phyloP scores from a whole-genome alignment of 2,797 vertebrate species.

The Chelmon rostratus region DNA sequence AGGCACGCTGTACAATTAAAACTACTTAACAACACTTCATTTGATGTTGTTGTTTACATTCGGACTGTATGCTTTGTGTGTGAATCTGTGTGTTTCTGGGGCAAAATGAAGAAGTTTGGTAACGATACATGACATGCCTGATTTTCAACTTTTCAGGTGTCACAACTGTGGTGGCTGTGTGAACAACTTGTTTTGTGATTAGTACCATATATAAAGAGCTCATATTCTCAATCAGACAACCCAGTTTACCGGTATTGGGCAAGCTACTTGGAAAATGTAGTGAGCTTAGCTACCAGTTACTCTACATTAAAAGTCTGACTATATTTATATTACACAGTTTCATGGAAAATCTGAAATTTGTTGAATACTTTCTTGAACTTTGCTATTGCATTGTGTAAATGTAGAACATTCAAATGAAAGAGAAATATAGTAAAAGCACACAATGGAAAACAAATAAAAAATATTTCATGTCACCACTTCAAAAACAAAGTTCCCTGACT shows the following conservation, averaged over 20 bases:
- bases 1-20: background rate
- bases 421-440: background rate
- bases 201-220: too few relatives aligned
- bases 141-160: slow-evolving; percentile 9
- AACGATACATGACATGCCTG: background rate
- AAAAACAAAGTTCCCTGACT: too few relatives aligned
- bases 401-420: background rate
- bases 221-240: too few relatives aligned
- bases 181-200: too few relatives aligned
- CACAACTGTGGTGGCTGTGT: background rate
- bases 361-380: too few relatives aligned
- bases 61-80: background rate
- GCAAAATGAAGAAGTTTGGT: background rate
- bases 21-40: background rate
- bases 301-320: too few relatives aligned
- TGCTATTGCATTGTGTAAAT: background rate
- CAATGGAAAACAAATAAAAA: background rate
- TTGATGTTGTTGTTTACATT: too few relatives aligned
- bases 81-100: background rate
- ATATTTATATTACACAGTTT: too few relatives aligned
- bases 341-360: too few relatives aligned
- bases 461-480: background rate
- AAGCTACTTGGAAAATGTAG: too few relatives aligned
- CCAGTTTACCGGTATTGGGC: too few relatives aligned
- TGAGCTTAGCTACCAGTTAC: too few relatives aligned